Conservation (phyloP, 2,113 vertebrate genomes). For the Podilymbus podiceps region DNA sequence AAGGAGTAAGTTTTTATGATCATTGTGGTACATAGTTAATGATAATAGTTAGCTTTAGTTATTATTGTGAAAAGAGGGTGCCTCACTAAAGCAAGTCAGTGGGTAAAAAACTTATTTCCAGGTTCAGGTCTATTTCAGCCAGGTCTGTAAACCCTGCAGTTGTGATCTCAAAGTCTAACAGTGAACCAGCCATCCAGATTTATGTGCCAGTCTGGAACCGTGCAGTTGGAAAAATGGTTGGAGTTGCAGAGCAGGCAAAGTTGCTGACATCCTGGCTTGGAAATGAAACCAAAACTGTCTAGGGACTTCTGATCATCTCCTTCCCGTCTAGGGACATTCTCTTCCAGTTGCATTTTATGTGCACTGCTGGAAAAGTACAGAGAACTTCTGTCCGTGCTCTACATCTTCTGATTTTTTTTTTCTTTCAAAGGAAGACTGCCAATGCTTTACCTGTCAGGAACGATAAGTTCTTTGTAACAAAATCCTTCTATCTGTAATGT, state of each 20-base stretch:
- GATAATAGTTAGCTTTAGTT: neutral
- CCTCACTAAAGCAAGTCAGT: neutral
- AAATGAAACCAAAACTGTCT: neutral
- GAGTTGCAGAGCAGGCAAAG: neutral
- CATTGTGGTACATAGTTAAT: neutral
- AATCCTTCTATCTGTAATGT: neutral
- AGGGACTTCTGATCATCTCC: neutral
- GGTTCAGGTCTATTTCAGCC: neutral
- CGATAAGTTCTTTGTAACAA: neutral
- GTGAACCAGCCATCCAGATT: neutral
- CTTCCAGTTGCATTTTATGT: neutral
- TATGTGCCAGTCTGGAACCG: neutral
- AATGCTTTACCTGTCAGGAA: neutral
- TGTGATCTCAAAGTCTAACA: neutral
- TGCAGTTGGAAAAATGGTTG: neutral
- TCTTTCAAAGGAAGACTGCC: neutral
- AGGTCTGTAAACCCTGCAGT: neutral
- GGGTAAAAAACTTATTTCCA: neutral
- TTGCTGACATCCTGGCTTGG: neutral
- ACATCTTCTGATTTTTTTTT: neutral
- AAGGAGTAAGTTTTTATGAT: neutral
- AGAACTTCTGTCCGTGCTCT: neutral
- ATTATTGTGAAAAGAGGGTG: neutral
- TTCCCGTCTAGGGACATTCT: neutral
- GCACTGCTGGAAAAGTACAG: neutral